phyloP scores from a whole-genome alignment of 2,113 vertebrate genomes.

The Dasyprocta punctata region DNA sequence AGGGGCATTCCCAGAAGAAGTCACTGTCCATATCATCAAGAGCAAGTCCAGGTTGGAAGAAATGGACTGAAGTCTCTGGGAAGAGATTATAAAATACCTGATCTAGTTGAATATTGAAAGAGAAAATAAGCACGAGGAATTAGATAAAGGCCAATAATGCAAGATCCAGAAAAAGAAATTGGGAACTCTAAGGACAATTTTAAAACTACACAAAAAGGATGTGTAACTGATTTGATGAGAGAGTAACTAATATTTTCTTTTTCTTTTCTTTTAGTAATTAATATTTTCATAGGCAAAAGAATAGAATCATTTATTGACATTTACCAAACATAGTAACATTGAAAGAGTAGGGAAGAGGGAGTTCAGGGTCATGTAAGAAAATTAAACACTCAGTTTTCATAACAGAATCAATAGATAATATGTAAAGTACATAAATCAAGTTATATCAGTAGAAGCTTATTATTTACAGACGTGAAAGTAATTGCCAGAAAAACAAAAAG shows the following conservation, averaged over 20 bases:
- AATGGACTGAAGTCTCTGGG: background rate
- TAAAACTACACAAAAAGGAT: background rate
- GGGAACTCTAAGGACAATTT: background rate
- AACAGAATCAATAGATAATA: background rate
- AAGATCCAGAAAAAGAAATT: constrained; percentile 4
- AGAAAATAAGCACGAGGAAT: background rate
- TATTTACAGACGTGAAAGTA: constrained; percentile 24
- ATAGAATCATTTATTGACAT: constrained; percentile 26
- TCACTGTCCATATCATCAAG: background rate
- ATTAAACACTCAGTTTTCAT: background rate
- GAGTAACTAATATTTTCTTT: background rate
- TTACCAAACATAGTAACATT: constrained; percentile 12
- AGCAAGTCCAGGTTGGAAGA: background rate
- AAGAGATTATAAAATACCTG: background rate
- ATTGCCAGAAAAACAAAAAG: constrained; percentile 38
- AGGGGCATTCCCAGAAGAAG: background rate
- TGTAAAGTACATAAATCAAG: constrained; percentile 32
- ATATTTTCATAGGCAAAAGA: constrained; percentile 25
- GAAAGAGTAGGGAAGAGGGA: background rate
- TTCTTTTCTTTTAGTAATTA: background rate
- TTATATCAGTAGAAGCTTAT: background rate
- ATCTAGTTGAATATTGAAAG: background rate
- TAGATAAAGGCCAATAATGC: background rate
- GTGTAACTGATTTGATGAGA: background rate
- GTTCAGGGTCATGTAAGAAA: background rate